phyloP scores from a whole-genome alignment of 1,140 invertebrate species.

The Trichogramma pretiosum region DNA sequence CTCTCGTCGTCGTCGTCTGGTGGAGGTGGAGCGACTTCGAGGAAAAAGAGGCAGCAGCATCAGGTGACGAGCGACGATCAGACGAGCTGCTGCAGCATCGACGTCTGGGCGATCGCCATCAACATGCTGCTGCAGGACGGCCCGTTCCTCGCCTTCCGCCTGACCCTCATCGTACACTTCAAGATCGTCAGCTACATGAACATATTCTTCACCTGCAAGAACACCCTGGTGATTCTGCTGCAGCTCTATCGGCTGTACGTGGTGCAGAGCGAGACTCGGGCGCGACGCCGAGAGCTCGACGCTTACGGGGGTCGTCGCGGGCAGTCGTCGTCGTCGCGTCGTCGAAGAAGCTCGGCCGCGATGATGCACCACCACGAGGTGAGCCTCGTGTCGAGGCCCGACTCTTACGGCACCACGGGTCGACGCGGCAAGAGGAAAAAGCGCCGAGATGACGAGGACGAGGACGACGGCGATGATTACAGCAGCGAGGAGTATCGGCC shows the following conservation, averaged over 20 bases:
- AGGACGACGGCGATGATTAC: too few relatives aligned
- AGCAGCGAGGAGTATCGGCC: too few relatives aligned
- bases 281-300: slow-evolving; percentile 30
- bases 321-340: too few relatives aligned
- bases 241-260: slow-evolving; percentile 79
- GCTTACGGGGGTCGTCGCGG: not conserved
- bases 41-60: slow-evolving; percentile 10
- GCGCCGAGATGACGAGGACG: too few relatives aligned
- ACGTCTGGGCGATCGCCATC: slow-evolving; percentile 72
- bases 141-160: slow-evolving; percentile 72
- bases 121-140: slow-evolving; percentile 70
- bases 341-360: too few relatives aligned
- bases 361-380: too few relatives aligned
- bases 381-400: too few relatives aligned
- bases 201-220: slow-evolving; percentile 87
- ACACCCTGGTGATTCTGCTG: slow-evolving; percentile 75
- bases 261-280: slow-evolving; percentile 52
- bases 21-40: slow-evolving; percentile 37
- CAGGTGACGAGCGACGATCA: slow-evolving; percentile 40
- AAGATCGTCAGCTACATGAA: slow-evolving; percentile 87
- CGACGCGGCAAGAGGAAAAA: too few relatives aligned
- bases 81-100: slow-evolving; percentile 71
- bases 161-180: slow-evolving; percentile 77
- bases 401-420: too few relatives aligned
- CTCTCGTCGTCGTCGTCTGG: slow-evolving; percentile 43